A percentile compares a stretch with the other conserved stretches of the same genome.
Evolutionary conservation across 2,888 invertebrate species (phyloP).

Genomic region (Chymomyza fuscimana): DNA sequence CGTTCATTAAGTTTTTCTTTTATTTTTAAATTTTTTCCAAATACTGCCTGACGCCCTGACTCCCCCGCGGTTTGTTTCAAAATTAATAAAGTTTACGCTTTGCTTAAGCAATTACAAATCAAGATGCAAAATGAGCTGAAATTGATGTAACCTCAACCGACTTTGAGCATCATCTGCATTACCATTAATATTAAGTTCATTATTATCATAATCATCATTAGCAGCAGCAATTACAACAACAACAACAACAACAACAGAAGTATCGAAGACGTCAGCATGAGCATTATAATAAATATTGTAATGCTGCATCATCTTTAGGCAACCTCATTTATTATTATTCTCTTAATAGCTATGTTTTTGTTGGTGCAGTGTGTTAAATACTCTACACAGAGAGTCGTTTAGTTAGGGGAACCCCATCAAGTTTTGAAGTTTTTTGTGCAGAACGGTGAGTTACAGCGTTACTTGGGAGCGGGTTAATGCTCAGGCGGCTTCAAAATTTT

Average conservation of each 20-base stretch:
- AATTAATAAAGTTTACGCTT: slow-evolving; percentile 51
- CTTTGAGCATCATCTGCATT: slow-evolving; percentile 40
- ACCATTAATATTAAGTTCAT: slow-evolving; percentile 45
- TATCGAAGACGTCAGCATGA: slow-evolving; percentile 1
- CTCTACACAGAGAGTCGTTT: background rate
- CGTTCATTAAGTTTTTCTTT: background rate
- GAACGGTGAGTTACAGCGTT: too few species aligned
- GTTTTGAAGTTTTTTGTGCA: too few species aligned
- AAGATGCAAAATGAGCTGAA: slow-evolving; percentile 24
- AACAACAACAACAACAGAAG: background rate
- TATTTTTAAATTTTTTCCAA: too few species aligned
- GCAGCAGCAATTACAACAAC: background rate
- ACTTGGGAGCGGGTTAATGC: too few species aligned
- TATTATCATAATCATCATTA: slow-evolving; percentile 13
- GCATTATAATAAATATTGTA: background rate
- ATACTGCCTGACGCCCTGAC: background rate
- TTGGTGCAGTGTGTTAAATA: background rate
- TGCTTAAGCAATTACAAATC: slow-evolving; percentile 41
- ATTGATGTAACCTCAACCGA: slow-evolving; percentile 59
- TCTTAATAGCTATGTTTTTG: slow-evolving; percentile 13
- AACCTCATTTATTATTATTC: slow-evolving; percentile 50
- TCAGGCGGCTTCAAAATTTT: too few species aligned
- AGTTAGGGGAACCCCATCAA: too few species aligned
- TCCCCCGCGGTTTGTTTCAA: slow-evolving; percentile 1
- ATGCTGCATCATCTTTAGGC: slow-evolving; percentile 30